Percentiles rank a stretch among this genome's conserved stretches.
Conservation (phyloP, 2,797 vertebrate species). For the Setipinna tenuifilis region DNA sequence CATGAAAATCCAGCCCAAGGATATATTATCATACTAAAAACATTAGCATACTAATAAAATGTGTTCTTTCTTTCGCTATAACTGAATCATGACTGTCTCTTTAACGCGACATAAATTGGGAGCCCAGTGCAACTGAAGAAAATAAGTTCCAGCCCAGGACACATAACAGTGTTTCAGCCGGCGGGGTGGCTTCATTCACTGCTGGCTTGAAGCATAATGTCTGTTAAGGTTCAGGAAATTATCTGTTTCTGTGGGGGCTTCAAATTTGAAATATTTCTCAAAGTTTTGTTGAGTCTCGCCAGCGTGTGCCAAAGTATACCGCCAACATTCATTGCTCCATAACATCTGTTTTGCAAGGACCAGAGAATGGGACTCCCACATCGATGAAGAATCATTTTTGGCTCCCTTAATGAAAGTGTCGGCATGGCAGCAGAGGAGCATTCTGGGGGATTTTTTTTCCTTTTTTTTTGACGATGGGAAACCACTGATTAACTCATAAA, state of each 20-base stretch:
- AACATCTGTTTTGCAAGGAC: neutral
- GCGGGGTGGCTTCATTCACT: neutral
- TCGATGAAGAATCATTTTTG: conserved; percentile 1
- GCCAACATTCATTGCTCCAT: neutral
- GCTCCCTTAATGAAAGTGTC: neutral
- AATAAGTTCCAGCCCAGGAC: neutral
- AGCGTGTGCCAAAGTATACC: neutral
- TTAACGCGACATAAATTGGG: neutral
- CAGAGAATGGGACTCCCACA: neutral
- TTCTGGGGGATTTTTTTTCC: neutral
- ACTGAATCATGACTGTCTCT: neutral
- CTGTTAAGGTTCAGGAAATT: neutral
- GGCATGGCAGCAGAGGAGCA: neutral
- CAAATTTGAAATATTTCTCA: neutral
- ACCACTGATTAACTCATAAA: neutral
- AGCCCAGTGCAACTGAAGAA: neutral
- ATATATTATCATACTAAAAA: neutral
- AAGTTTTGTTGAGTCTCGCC: conserved; percentile 14
- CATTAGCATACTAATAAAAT: conserved; percentile 9
- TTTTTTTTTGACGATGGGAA: neutral
- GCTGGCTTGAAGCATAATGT: neutral
- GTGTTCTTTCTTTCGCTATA: neutral
- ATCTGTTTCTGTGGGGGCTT: conserved; percentile 6
- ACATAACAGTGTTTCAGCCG: neutral
- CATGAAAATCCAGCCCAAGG: neutral